These are phyloP conservation scores for Drosophila atripex DNA, from an alignment of 2,888 invertebrate genomes.

Conservation along the genomic window DNA sequence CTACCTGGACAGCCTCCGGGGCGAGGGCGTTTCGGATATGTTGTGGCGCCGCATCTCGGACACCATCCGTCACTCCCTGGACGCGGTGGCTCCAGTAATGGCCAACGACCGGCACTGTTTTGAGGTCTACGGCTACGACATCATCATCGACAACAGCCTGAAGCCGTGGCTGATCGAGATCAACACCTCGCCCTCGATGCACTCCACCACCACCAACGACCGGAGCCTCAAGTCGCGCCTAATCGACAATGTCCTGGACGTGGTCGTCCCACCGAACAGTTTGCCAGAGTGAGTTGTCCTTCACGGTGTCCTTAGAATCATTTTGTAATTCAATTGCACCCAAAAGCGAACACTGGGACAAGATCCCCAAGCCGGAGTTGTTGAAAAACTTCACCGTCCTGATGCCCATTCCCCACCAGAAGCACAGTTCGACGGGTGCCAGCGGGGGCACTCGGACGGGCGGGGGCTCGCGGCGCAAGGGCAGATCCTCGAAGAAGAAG, in stretches of 20 bases:
- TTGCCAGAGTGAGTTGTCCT: constrained; percentile 88
- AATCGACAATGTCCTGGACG: constrained; percentile 95
- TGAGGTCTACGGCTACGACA: constrained; percentile 95
- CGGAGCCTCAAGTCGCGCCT: constrained; percentile 96
- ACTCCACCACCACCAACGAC: constrained; percentile 97
- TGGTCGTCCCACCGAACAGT: constrained; percentile 94
- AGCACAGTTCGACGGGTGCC: not conserved
- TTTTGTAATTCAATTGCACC: not conserved
- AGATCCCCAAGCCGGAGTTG: constrained; percentile 89
- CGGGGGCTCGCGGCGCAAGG: not conserved
- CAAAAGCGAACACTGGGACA: constrained; percentile 90
- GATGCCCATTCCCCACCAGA: constrained; percentile 25
- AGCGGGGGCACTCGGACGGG: not conserved
- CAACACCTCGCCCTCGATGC: constrained; percentile 97
- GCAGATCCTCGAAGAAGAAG: constrained; percentile 3
- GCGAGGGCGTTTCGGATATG: constrained; percentile 93
- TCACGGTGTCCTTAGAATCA: no score
- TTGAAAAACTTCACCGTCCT: constrained; percentile 88
- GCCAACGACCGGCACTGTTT: constrained; percentile 93
- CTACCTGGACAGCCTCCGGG: constrained; percentile 95
- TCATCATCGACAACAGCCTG: constrained; percentile 96
- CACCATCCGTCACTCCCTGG: constrained; percentile 96
- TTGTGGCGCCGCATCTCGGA: constrained; percentile 95
- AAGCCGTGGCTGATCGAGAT: constrained; percentile 97
- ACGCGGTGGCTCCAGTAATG: constrained; percentile 96